phyloP scores from a whole-genome alignment of 92 coral and sea anemone genomes.

The Anthopleura xanthogrammica region DNA sequence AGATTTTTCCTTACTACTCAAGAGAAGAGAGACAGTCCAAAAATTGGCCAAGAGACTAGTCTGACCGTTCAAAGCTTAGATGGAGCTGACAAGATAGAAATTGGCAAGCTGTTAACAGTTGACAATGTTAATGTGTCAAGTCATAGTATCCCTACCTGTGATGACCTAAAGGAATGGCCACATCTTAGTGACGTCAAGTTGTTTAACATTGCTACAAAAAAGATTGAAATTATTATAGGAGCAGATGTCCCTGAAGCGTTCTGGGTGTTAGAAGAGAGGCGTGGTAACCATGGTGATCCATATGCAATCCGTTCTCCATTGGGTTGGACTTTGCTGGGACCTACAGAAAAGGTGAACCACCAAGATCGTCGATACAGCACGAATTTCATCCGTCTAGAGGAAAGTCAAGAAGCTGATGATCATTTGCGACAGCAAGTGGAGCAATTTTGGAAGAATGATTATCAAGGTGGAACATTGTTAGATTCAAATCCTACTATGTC shows the following conservation, averaged over 20 bases:
- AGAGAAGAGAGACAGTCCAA: conserved; percentile 36
- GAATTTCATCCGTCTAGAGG: conserved; percentile 6
- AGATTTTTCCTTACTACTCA: conserved; percentile 43
- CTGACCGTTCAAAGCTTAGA: conserved; percentile 30
- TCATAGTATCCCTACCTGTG: conserved; percentile 27
- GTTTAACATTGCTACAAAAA: conserved; percentile 16
- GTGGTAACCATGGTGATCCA: conserved; percentile 37
- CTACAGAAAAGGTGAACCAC: neutral
- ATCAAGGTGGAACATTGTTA: neutral
- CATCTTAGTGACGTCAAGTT: conserved; percentile 33
- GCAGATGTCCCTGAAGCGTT: conserved; percentile 39
- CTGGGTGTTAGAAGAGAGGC: conserved; percentile 50
- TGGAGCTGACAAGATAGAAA: conserved; percentile 32
- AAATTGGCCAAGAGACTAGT: conserved; percentile 14
- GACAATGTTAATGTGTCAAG: conserved; percentile 26
- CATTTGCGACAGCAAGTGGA: conserved; percentile 18
- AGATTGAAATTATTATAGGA: conserved; percentile 32
- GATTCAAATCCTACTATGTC: conserved; percentile 29
- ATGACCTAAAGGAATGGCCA: conserved; percentile 33
- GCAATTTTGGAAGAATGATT: conserved; percentile 31
- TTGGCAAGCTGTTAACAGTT: conserved; percentile 41
- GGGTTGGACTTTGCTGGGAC: conserved; percentile 41
- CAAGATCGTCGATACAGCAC: neutral
- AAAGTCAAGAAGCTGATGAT: neutral
- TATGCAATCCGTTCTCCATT: conserved; percentile 38